Evolutionary conservation across 2,113 vertebrate genomes (phyloP), one percentile per base, ranked within the genome.

Genomic region (Passer domesticus): DNA sequence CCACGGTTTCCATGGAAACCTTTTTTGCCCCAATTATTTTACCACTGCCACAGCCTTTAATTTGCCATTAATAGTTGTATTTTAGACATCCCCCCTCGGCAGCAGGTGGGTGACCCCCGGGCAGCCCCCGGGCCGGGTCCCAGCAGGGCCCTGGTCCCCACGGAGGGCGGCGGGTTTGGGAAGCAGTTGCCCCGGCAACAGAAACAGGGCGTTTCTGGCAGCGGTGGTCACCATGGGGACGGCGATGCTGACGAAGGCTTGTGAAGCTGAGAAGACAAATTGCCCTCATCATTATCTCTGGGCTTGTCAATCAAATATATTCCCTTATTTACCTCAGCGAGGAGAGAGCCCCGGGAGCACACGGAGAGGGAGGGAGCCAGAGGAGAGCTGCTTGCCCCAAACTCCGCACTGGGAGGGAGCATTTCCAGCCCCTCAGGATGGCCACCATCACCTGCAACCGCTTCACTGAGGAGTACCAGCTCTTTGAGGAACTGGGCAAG

Each of bases 401-500:
- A 97, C 95, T 97, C 95, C 0, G 87, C 70, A 52, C 92, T 7
- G 33, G 90, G 92, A 96, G 96, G 93, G 96, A 95, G 94, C 89
- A 78, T 96, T 96, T 92, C 81, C 84, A 96, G 89, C 92, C 95
- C 83, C 88, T 93, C 92, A 96, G 97, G 97, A 99, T 99, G 98
- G 99, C 99, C 89, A 98, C 98, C 97, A 99, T 99, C 97, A 99
- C 98, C 97, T 99, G 98, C 97, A 99, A 98, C 64, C 98, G 99
- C 73, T 99, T 99, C 98, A 99, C 98, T 1, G 99, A 99, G 98
- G 99, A 99, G 97, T 99, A 98, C 92, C 98, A 99, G 98, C 98
- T 99, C 94, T 99, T 98, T 27, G 99, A 99, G 96, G 99, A 99
- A 98, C 97, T 99, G 97, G 98, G 99, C 97, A 99, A 99, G 98